Evolutionary conservation across 1,140 invertebrate genomes (phyloP), one percentile per base, ranked within the genome.

Genomic region (Euschistus heros): DNA sequence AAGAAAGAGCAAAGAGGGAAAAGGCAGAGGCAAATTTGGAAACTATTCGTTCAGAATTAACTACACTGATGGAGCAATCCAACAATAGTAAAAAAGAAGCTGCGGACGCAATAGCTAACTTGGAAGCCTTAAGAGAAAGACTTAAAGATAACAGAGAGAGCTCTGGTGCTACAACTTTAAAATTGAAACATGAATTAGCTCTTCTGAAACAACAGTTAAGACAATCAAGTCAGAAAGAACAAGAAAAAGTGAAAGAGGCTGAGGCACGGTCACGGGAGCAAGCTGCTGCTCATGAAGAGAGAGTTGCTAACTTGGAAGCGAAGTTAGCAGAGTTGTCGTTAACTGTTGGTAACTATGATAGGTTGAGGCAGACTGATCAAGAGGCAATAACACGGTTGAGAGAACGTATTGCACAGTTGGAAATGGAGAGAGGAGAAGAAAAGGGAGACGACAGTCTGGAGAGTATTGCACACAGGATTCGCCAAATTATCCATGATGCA

Each of bases 271-370:
- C 84, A 2, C 80, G 83, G 65, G 80, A 82, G 66, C 78, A 84
- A 46, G 83, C 82, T 65, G 82, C 82, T 30, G 74, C 82, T 68
- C 82, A 88, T 71, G 89, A 92, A 76, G 81, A 87, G 47, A 77
- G 89, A 70, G 88, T 92, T 0, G 85, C 84, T 5, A 80, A 82
- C 62, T 79, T 94, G 60, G 91, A 94, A 76, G 80, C 83, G 4
- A 81, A 85, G 68, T 72, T 94, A 14, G 87, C 89, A 0, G 89
- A 93, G 73, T 76, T 93, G 10, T 91, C 88, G 0, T 81, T 83
- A 62, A 86, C 84, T 0, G 83, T 92, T 33, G 90, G 89, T 2
- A 82, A 82, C 67, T 91, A 91, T 70, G 89, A 92, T 71, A 79
- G 85, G 64, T 71, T 85, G 6, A 75, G 87, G 46, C 81, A 87